Percentiles rank a stretch among this genome's conserved stretches.
Conservation (phyloP, 2,888 invertebrate species). For the Rotaria sp. region DNA sequence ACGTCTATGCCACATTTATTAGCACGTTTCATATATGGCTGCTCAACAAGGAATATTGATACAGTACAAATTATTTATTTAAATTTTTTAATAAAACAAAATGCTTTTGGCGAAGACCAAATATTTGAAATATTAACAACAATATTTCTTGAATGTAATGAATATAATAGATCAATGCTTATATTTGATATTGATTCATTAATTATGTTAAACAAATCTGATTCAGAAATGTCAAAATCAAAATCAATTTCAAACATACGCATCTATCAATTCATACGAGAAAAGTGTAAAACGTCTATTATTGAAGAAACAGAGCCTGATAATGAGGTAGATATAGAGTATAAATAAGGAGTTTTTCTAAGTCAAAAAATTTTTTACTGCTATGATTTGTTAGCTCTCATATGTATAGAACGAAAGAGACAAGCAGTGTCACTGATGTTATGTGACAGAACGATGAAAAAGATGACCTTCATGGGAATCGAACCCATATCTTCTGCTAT, state of each 20-base stretch:
- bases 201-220: constrained; percentile 7
- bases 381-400: too few relatives aligned
- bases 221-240: not conserved
- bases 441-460: too few relatives aligned
- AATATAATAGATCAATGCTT: not conserved
- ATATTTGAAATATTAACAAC: not conserved
- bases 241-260: constrained; percentile 1
- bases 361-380: not conserved
- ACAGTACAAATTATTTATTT: not conserved
- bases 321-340: not conserved
- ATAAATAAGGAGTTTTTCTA: not conserved
- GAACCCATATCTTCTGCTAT: too few relatives aligned
- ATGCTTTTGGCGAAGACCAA: not conserved
- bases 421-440: too few relatives aligned
- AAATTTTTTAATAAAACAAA: not conserved
- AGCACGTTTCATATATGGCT: not conserved
- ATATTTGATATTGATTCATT: constrained; percentile 9
- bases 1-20: not conserved
- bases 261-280: not conserved
- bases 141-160: not conserved
- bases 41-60: not conserved
- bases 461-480: too few relatives aligned
- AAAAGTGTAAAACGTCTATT: not conserved
- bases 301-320: not conserved
- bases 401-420: too few relatives aligned